Conservation (phyloP, 1,140 invertebrate species). For the Gyrodactylus bullatarudis region DNA sequence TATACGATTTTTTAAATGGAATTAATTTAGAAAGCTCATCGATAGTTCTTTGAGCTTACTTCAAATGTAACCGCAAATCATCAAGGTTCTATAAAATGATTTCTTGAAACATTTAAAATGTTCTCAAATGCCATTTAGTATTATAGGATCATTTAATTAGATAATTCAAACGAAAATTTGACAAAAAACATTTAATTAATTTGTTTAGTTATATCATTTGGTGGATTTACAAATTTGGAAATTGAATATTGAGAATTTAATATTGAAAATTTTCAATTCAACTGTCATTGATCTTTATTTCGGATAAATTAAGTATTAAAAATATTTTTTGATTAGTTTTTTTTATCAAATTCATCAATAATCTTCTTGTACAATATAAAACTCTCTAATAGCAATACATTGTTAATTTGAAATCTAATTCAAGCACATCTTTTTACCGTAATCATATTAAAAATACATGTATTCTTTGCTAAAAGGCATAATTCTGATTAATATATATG, state of each 20-base stretch:
- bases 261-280: too few relatives aligned
- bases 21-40: too few relatives aligned
- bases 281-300: too few relatives aligned
- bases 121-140: neutral
- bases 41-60: neutral
- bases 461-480: too few relatives aligned
- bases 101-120: neutral
- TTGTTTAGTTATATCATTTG: neutral
- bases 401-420: too few relatives aligned
- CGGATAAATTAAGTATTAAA: too few relatives aligned
- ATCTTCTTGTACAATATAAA: too few relatives aligned
- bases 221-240: neutral
- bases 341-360: neutral
- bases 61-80: neutral
- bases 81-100: neutral
- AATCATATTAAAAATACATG: too few relatives aligned
- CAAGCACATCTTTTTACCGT: too few relatives aligned
- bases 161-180: neutral
- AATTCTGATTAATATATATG: too few relatives aligned
- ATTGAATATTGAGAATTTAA: too few relatives aligned
- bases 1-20: neutral
- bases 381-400: too few relatives aligned
- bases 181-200: neutral
- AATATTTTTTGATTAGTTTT: neutral
- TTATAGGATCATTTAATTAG: neutral